Conservation (phyloP, 30 jellyfish, hydroid and myxozoan species). For the Aurelia sp. region DNA sequence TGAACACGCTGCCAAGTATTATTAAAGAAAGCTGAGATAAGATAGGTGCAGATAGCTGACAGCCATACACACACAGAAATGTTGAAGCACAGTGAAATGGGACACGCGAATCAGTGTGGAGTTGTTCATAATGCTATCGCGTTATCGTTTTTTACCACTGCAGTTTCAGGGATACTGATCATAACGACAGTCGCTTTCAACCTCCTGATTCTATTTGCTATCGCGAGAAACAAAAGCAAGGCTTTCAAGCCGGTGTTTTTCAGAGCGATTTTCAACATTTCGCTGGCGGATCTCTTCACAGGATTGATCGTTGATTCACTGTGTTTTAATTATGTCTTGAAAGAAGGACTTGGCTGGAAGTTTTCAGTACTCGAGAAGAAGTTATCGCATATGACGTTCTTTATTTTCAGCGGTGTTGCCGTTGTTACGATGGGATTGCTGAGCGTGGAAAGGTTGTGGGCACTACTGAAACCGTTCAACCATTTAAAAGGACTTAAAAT, state of each 20-base stretch:
- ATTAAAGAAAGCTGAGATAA: background rate
- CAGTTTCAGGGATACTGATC: slow-evolving; percentile 29
- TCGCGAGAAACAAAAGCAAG: slow-evolving; percentile 54
- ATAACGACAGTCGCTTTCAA: slow-evolving; percentile 61
- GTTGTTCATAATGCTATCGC: slow-evolving; percentile 47
- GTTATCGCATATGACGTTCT: slow-evolving; percentile 78
- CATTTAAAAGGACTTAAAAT: slow-evolving; percentile 70
- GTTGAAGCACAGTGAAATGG: slow-evolving; percentile 16
- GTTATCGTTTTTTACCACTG: slow-evolving; percentile 65
- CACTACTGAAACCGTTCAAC: slow-evolving; percentile 70
- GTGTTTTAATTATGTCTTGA: slow-evolving; percentile 62
- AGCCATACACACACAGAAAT: background rate
- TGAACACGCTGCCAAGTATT: slow-evolving; percentile 26
- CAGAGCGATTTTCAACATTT: slow-evolving; percentile 76
- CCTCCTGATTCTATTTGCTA: slow-evolving; percentile 49
- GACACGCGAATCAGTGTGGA: slow-evolving; percentile 70
- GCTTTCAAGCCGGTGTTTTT: slow-evolving; percentile 70
- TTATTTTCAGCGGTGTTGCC: slow-evolving; percentile 86
- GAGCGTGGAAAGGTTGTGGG: slow-evolving; percentile 86
- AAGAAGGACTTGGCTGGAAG: slow-evolving; percentile 73
- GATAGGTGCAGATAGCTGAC: background rate
- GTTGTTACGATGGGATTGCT: slow-evolving; percentile 80
- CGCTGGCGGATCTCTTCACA: slow-evolving; percentile 84
- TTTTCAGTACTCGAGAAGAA: slow-evolving; percentile 58
- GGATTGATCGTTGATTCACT: slow-evolving; percentile 80